Evolutionary conservation across 2,888 invertebrate species (phyloP).

Genomic region (Microctonus aethiopoides): DNA sequence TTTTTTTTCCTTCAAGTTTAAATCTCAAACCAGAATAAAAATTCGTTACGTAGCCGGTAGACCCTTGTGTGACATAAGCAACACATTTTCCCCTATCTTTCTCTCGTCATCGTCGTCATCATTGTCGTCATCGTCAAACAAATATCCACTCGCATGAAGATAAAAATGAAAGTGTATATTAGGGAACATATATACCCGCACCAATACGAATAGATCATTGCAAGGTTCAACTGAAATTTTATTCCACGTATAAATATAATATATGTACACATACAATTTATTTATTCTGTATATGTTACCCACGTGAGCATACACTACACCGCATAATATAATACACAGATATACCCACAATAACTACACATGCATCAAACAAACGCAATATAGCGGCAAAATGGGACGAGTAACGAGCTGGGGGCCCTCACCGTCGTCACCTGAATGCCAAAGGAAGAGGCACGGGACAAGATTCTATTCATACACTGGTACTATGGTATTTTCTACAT

Average conservation of each 20-base stretch:
- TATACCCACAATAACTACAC: background rate
- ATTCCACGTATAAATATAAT: conserved; percentile 32
- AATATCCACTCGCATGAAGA: background rate
- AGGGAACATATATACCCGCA: conserved; percentile 16
- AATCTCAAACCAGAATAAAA: conserved; percentile 34
- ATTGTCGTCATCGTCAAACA: background rate
- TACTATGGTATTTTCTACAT: conserved; percentile 39
- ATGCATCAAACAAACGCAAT: background rate
- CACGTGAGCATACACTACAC: conserved; percentile 4
- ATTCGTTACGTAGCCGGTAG: conserved; percentile 31
- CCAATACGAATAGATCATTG: conserved; percentile 34
- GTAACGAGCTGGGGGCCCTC: conserved; percentile 42
- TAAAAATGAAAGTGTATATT: background rate
- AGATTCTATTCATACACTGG: conserved; percentile 58
- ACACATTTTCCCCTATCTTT: background rate
- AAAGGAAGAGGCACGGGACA: conserved; percentile 60
- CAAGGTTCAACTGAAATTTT: conserved; percentile 55
- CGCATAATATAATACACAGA: conserved; percentile 12
- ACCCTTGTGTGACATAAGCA: conserved; percentile 13
- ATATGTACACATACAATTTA: background rate
- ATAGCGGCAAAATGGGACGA: conserved; percentile 10
- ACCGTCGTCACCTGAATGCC: conserved; percentile 49
- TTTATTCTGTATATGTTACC: background rate
- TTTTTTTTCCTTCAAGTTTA: conserved; percentile 32
- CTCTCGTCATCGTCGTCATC: background rate